Evolutionary conservation across 2,113 vertebrate species (phyloP).

Genomic region (Brienomyrus longianalis): DNA sequence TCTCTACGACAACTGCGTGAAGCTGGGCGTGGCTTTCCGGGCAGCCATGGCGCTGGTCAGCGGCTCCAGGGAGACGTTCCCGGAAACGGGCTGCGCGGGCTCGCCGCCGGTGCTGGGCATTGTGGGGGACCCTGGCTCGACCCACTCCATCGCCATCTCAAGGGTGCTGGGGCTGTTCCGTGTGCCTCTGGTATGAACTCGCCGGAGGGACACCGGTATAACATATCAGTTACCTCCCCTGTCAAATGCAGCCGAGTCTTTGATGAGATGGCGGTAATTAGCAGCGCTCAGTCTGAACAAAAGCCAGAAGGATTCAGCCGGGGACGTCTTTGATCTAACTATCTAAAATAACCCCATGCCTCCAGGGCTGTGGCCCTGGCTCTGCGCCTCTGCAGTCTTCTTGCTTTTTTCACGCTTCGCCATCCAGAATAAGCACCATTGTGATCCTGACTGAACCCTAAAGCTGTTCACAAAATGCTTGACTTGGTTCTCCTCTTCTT

Average conservation of each 20-base stretch:
- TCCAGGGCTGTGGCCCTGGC: background rate
- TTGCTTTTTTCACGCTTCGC: background rate
- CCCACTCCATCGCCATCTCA: slow-evolving; percentile 50
- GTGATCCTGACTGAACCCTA: background rate
- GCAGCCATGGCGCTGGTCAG: slow-evolving; percentile 41
- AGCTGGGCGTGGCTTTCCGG: slow-evolving; percentile 42
- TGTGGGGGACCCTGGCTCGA: slow-evolving; percentile 50
- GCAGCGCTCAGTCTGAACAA: background rate
- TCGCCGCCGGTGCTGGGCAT: slow-evolving; percentile 46
- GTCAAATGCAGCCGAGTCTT: background rate
- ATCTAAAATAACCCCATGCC: background rate
- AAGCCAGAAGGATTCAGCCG: background rate
- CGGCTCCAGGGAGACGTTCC: slow-evolving; percentile 31
- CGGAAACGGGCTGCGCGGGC: slow-evolving; percentile 35
- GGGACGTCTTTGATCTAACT: background rate
- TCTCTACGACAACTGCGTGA: slow-evolving; percentile 51
- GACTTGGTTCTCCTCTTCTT: background rate
- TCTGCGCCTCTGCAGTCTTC: background rate
- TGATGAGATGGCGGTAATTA: background rate
- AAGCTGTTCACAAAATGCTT: background rate
- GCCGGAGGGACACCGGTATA: background rate
- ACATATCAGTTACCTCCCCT: background rate
- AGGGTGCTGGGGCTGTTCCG: slow-evolving; percentile 46
- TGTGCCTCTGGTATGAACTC: slow-evolving; percentile 47
- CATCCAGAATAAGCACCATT: background rate